These are phyloP conservation scores for Acanthurus tractus DNA, from an alignment of 2,797 vertebrate genomes.

Conservation along the genomic window DNA sequence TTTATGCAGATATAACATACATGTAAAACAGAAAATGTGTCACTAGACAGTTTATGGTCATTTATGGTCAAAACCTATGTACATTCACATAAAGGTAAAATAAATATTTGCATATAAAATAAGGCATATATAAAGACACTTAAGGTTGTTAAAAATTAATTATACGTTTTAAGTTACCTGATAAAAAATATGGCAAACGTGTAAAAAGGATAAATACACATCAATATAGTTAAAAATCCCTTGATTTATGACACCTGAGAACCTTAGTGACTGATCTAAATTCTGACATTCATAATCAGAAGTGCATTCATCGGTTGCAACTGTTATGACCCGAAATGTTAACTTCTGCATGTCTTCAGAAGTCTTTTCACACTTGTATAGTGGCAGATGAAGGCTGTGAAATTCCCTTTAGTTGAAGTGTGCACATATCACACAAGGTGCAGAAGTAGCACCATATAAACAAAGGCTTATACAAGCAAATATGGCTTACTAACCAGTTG, in stretches of 20 bases:
- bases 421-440: constrained; percentile 37
- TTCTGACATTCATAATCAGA: constrained; percentile 64
- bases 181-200: constrained; percentile 59
- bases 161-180: constrained; percentile 54
- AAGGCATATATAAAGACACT: constrained; percentile 46
- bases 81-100: constrained; percentile 73
- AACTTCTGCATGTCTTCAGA: constrained; percentile 11
- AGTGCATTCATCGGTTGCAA: constrained; percentile 49
- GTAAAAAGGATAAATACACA: constrained; percentile 64
- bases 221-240: constrained; percentile 74
- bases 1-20: constrained; percentile 40
- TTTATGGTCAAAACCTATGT: constrained; percentile 49
- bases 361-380: background rate
- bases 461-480: constrained; percentile 28
- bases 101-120: constrained; percentile 78
- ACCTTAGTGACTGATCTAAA: constrained; percentile 42
- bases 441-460: constrained; percentile 50
- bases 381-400: constrained; percentile 29
- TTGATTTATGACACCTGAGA: constrained; percentile 83
- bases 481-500: constrained; percentile 57
- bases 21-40: constrained; percentile 40
- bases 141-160: constrained; percentile 34
- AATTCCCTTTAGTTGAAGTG: constrained; percentile 71
- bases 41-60: constrained; percentile 34
- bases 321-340: constrained; percentile 36